These are phyloP conservation scores for Oreochromis aureus DNA, from an alignment of 2,113 vertebrate species.

Conservation along the genomic window DNA sequence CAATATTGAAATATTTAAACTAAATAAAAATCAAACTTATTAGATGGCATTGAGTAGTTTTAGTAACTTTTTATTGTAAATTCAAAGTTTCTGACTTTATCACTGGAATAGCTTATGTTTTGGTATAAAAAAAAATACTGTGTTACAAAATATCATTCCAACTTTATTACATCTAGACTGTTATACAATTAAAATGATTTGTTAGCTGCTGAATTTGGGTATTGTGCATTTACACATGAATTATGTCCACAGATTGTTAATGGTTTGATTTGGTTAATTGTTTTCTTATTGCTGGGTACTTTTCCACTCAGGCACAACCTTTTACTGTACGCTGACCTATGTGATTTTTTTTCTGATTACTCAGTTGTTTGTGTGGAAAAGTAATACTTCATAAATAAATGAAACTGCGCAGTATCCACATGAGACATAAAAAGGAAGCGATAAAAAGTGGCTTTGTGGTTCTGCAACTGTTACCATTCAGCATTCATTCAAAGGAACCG, in stretches of 20 bases:
- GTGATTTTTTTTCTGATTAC: not conserved
- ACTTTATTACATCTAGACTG: not conserved
- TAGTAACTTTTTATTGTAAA: not conserved
- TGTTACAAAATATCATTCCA: not conserved
- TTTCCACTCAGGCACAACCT: rapidly evolving
- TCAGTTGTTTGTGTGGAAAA: not conserved
- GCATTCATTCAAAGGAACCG: not conserved
- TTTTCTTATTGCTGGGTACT: not conserved
- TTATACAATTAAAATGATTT: not conserved
- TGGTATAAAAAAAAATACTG: not conserved
- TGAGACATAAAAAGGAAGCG: not conserved
- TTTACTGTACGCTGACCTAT: rapidly evolving
- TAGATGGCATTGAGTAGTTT: not conserved
- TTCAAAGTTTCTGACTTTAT: not conserved
- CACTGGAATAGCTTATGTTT: not conserved
- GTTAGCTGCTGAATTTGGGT: rapidly evolving
- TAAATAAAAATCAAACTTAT: not conserved
- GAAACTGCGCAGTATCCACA: not conserved
- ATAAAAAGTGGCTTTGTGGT: not conserved
- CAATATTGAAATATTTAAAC: not conserved
- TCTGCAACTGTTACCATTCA: not conserved
- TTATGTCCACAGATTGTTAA: not conserved
- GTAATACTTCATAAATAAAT: not conserved
- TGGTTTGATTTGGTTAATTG: not conserved
- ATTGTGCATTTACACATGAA: not conserved